A percentile compares a stretch with the other conserved stretches of the same genome.
These are phyloP conservation scores for Stercorarius parasiticus DNA, from an alignment of 2,113 vertebrate species.

Conservation along the genomic window DNA sequence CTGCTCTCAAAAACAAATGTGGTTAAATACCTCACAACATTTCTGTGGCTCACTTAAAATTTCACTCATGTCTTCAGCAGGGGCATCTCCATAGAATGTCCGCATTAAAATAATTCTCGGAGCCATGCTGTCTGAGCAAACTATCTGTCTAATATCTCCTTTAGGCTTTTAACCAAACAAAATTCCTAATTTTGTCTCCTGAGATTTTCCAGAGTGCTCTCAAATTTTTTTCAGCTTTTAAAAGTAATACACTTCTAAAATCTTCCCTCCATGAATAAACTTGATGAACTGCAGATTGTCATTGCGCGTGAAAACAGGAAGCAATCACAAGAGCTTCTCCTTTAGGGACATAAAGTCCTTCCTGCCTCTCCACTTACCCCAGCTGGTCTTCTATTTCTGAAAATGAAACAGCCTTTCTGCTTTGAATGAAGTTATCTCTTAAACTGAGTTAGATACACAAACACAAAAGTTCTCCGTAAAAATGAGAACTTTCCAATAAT, in stretches of 20 bases:
- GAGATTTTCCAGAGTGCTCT: neutral
- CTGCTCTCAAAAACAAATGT: neutral
- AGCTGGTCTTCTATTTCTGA: slow-evolving; percentile 53
- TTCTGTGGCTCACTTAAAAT: neutral
- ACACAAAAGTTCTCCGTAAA: neutral
- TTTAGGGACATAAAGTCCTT: neutral
- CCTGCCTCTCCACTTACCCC: slow-evolving; percentile 27
- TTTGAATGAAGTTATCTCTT: neutral
- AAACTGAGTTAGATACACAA: neutral
- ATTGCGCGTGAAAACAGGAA: neutral
- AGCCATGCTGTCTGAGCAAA: neutral
- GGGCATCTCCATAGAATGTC: accelerated
- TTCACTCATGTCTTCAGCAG: neutral
- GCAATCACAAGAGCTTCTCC: neutral
- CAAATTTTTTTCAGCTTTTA: neutral
- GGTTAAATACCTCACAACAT: neutral
- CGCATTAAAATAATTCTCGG: neutral
- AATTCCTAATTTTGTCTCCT: neutral
- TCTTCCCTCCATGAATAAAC: neutral
- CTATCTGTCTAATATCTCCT: neutral
- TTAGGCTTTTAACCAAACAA: neutral
- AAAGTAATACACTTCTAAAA: neutral
- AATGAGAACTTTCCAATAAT: neutral
- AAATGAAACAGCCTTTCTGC: neutral
- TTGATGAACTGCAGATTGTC: neutral